Evolutionary conservation across 2,113 vertebrate species (phyloP), one percentile per base, ranked within the genome.

Genomic region (Burhinus bistriatus): DNA sequence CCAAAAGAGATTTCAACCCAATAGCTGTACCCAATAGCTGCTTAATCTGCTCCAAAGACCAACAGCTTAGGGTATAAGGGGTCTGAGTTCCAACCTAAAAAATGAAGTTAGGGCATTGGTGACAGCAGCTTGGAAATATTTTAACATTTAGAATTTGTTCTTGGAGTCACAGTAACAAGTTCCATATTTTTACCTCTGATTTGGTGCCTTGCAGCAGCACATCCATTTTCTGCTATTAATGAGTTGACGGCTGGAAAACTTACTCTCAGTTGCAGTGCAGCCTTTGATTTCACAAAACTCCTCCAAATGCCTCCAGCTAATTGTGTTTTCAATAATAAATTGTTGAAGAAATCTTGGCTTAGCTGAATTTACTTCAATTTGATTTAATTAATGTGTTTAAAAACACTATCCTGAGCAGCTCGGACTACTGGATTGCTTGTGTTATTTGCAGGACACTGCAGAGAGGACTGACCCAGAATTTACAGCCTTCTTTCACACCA

Each of bases 241-340:
- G 95, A 97, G 73, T 76, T 86, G 88, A 95, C 10, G 66, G 76
- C 91, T 95, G 93, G 91, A 95, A 97, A 97, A 90, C 72, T 87
- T 91, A 92, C 54, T 95, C 75, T 91, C 83, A 89, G 93, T 87
- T 93, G 90, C 49, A 96, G 78, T 45, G 36, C 58, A 93, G 96
- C 76, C 93, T 98, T 98, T 97, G 97, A 97, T 98, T 98, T 97
- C 89, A 95, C 49, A 94, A 89, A 97, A 95, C 70, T 94, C 65
- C 81, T 91, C 65, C 84, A 90, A 97, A 87, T 93, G 97, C 96
- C 97, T 97, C 76, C 86, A 97, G 97, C 96, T 96, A 97, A 97
- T 95, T 97, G 93, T 97, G 91, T 95, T 97, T 97, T 97, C 96
- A 94, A 55, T 95, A 96, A 96, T 87, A 98, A 97, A 98, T 93